Evolutionary conservation across 2,888 invertebrate genomes (phyloP), one percentile per base, ranked within the genome.

Genomic region (Tribolium freemani): DNA sequence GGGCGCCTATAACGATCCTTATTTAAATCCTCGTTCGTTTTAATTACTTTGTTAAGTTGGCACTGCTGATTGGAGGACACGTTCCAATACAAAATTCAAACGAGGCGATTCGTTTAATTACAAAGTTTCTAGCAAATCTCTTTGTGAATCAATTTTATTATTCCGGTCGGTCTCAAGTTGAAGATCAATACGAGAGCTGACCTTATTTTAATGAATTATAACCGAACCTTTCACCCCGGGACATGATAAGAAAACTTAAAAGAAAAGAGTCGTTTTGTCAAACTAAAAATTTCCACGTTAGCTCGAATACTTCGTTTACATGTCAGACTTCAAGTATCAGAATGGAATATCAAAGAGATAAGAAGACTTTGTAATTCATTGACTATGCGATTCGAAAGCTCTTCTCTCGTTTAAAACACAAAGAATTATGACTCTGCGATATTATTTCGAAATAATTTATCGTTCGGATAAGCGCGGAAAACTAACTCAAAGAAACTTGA

Each of bases 181-280:
- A 56, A 69, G 69, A 70, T 73, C 70, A 78, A 79, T 77, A 77
- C 77, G 26, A 38, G 66, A 76, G 77, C 74, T 79, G 78, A 77
- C 75, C 77, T 73, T 72, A 75, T 80, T 79, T 79, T 79, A 80
- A 80, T 79, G 80, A 80, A 80, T 79, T 78, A 79, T 77, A 38
- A 74, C 76, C 74, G 69, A 76, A 73, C 75, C 69, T 76, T 77
- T 75, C 73, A 68, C 71, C 67, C 74, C 54, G 71, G 58, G 72
- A 76, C 79, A 78, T 77, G 80, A 79, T 79, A 77, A 71, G 80
- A 38, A 76, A 79, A 79, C 74, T 77, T 77, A 76, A 78, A 77
- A 74, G 73, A 77, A 78, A 76, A 76, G 76, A 78, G 8, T 38
- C 38, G 38, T 38, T 79, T 80, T 79, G 78, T 78, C 79, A 77